Percentiles rank a stretch among this genome's conserved stretches.
Conservation (phyloP, 1,140 invertebrate species). For the Mycetomoellerius zeteki region DNA sequence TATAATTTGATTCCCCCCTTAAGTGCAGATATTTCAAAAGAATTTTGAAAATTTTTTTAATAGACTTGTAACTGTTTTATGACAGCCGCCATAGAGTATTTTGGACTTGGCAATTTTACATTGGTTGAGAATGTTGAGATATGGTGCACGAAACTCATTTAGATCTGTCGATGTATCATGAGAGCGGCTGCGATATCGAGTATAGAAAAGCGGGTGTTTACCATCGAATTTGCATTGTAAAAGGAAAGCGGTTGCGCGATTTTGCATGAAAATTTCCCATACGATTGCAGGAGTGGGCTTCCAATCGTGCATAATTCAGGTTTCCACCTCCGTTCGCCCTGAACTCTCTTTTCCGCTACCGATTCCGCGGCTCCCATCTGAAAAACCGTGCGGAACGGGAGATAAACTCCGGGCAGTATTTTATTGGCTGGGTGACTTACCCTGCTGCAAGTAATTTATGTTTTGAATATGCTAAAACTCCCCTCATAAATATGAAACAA, state of each 20-base stretch:
- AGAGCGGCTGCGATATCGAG: slow-evolving; percentile 49
- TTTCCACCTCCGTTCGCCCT: slow-evolving; percentile 38
- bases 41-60: background rate
- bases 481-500: slow-evolving; percentile 84
- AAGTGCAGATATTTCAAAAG: background rate
- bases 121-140: background rate
- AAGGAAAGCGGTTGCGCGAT: slow-evolving; percentile 70
- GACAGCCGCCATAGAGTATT: background rate
- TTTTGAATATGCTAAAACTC: slow-evolving; percentile 84
- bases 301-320: slow-evolving; percentile 77
- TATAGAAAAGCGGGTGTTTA: slow-evolving; percentile 64
- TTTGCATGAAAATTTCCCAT: slow-evolving; percentile 67
- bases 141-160: slow-evolving; percentile 54
- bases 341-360: slow-evolving; percentile 13
- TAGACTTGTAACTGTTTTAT: background rate
- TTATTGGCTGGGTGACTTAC: slow-evolving; percentile 84
- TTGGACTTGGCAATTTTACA: slow-evolving; percentile 41
- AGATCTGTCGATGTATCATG: slow-evolving; percentile 37
- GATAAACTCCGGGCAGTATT: slow-evolving; percentile 82
- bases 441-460: slow-evolving; percentile 83
- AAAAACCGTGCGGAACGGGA: slow-evolving; percentile 65
- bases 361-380: slow-evolving; percentile 3
- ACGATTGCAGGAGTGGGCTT: slow-evolving; percentile 56
- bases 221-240: slow-evolving; percentile 77
- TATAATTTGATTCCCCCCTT: background rate